Base-by-base conservation (phyloP, 2,888 invertebrate genomes). In the Parnassius apollo region DNA sequence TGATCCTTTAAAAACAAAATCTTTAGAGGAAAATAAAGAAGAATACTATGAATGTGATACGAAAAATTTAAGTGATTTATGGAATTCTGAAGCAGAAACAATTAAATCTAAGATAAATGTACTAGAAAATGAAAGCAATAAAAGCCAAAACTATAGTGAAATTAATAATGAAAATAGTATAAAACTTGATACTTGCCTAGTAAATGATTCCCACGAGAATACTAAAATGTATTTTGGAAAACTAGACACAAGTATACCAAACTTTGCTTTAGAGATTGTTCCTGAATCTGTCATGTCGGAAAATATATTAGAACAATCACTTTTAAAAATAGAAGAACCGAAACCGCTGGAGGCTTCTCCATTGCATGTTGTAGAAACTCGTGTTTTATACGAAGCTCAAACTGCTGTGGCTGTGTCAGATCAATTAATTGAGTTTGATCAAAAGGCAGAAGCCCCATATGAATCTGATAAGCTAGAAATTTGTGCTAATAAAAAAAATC, bases 371-470 rank as follows among this genome's bases (percentile, higher is more conserved):
- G 18, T 61, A 49, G 54, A 64, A 4, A 53, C 57, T 0, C 11
- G 50, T 42, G 11, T 60, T 9, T 57, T 64, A 3, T 46, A 68
- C 67, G 65, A 61, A 42, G 65, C 61, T 25, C 59, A 66, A 64
- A 25, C 65, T 48, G 67, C 67, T 64, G 64, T 67, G 42, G 66
- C 68, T 50, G 61, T 67, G 58, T 56, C 63, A 52, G 66, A 70
- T 58, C 44, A 62, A 50, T 65, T 74, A 52, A 65, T 76, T 53
- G 66, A 68, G 54, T 13, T 9, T n/a, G 11, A 25, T 51, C 25
- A 51, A 51, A 25, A 10, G 11, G 11, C 25, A 18, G 25, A 25
- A 25, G 25, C 2, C 11, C 8, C 25, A 51, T 22, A 25, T 25
- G 2, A 11, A 22, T 51, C 4, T 25, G 10, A 25, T 25, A 25